Evolutionary conservation across 2,888 invertebrate genomes (phyloP), one percentile per base, ranked within the genome.

Genomic region (Apamea anceps): DNA sequence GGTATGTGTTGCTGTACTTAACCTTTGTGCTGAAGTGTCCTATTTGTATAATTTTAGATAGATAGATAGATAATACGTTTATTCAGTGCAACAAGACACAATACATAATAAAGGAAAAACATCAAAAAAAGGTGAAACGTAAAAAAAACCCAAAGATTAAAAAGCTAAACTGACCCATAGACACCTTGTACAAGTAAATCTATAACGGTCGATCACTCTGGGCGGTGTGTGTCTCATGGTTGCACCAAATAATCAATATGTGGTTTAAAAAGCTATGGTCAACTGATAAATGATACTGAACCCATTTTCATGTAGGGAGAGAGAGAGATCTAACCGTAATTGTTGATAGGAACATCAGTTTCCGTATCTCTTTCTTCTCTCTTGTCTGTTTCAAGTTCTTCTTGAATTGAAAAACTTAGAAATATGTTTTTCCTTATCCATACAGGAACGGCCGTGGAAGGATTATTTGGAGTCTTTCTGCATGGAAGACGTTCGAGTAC

Each of bases 401-500:
- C 8, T 25, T 54, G 15, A 28, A 8, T 15, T 51, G 6, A 21
- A 13, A 70, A 37, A 32, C 12, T 8, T 42, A 42, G 2, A 62
- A 76, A 48, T 72, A 2, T 28, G 21, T 1, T 13, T 32, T 10
- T 28, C 45, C n/a, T 60, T 67, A 75, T 62, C 81, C 79, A 25
- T 71, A 70, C 89, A 98, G 97, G 98, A 98, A 88, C 97, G 98
- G 0, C 96, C 97, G 79, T 99, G 99, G 99, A 94, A 97, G 75
- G 97, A 99, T 92, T 98, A 98, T 90, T 92, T 97, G 18, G 99
- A 99, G 95, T 97, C 97, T 54, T 99, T 97, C 93, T 99, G 99
- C 91, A 97, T 97, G 1, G 99, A 99, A 94, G 97, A 98, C 84
- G 93, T 97, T 0, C 88, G 96, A 2, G 93, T 98, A 25, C 93